phyloP scores from a whole-genome alignment of 2,888 invertebrate species.

The Metacarcinus magister region DNA sequence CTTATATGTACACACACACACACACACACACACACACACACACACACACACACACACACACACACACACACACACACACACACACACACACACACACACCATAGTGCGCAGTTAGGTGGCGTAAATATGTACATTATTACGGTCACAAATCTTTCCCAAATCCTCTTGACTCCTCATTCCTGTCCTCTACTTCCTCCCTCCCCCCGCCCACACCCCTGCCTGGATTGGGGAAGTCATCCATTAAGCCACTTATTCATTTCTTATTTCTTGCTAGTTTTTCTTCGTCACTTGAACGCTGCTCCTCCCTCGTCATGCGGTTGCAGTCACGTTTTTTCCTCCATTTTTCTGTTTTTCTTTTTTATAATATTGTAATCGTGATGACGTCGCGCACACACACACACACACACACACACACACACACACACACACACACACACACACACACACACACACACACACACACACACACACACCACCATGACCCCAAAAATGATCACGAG shows the following conservation, averaged over 20 bases:
- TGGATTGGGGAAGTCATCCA: background rate
- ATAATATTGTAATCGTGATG: background rate
- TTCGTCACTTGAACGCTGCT: background rate
- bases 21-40: conserved; percentile 44
- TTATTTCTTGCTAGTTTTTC: background rate
- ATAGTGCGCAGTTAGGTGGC: conserved; percentile 9
- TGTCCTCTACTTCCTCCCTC: background rate
- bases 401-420: conserved; percentile 55
- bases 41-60: conserved; percentile 22
- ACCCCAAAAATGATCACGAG: background rate
- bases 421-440: conserved; percentile 30
- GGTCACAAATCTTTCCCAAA: background rate
- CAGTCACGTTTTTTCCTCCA: background rate
- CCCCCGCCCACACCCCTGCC: background rate
- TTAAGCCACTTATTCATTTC: background rate
- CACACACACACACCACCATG: background rate
- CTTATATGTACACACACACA: conserved; percentile 32
- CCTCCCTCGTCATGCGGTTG: background rate
- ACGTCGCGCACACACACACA: background rate
- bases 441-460: conserved; percentile 52
- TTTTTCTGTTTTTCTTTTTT: background rate
- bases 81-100: conserved; percentile 29
- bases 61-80: conserved; percentile 57
- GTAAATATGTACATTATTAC: background rate
- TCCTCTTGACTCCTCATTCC: background rate